phyloP scores from a whole-genome alignment of 2,113 vertebrate genomes.

The Rynchops niger region DNA sequence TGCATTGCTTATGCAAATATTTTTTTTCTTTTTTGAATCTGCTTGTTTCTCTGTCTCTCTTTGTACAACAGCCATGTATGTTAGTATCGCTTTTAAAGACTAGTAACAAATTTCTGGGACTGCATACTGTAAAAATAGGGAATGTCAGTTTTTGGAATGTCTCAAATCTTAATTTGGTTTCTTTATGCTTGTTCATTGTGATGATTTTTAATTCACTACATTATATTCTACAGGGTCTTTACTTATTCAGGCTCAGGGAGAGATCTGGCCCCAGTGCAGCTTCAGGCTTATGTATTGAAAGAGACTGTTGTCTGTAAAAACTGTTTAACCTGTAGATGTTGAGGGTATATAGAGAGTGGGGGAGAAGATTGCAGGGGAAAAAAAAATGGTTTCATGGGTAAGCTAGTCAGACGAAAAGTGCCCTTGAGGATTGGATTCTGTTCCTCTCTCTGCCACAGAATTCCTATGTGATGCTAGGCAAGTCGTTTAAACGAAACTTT shows the following conservation, averaged over 20 bases:
- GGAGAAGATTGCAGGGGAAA: constrained; percentile 19
- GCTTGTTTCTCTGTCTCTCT: background rate
- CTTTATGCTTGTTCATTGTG: constrained; percentile 69
- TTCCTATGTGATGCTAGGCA: constrained; percentile 60
- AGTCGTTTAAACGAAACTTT: constrained; percentile 68
- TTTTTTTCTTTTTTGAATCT: background rate
- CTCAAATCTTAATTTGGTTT: constrained; percentile 69
- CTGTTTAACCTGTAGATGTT: constrained; percentile 68
- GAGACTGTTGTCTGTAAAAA: constrained; percentile 66
- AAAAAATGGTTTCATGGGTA: constrained; percentile 43
- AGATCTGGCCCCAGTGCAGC: constrained; percentile 63
- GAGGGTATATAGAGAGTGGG: constrained; percentile 28
- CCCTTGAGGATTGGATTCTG: constrained; percentile 63
- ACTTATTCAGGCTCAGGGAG: constrained; percentile 70
- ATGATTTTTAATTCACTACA: constrained; percentile 71
- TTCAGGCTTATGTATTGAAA: constrained; percentile 66
- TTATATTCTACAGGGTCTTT: constrained; percentile 68
- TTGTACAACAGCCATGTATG: background rate
- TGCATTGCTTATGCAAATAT: background rate
- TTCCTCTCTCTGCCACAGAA: constrained; percentile 61
- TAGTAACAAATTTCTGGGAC: background rate
- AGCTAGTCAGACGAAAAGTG: constrained; percentile 58
- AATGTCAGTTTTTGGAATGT: constrained; percentile 58
- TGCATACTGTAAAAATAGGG: constrained; percentile 16
- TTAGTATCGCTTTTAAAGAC: background rate